Evolutionary conservation across 2,888 invertebrate genomes (phyloP).

Genomic region (Xestoiulus laeticollis): DNA sequence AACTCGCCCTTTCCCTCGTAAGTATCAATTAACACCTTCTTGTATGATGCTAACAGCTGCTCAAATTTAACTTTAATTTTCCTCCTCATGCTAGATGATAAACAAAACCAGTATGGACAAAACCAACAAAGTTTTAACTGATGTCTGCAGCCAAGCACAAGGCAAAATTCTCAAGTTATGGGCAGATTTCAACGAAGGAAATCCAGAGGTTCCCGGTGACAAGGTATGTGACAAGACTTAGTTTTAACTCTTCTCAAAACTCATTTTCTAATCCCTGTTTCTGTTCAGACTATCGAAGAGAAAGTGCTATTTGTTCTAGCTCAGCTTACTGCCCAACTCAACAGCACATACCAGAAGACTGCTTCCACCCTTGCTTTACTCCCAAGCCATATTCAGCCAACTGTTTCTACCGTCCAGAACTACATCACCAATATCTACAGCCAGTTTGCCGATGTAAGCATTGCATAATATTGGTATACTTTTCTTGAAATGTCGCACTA

Average conservation of each 20-base stretch:
- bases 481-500: background rate
- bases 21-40: background rate
- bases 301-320: constrained; percentile 39
- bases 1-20: background rate
- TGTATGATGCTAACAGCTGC: too few relatives aligned
- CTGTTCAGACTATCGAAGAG: constrained; percentile 45
- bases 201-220: constrained; percentile 30
- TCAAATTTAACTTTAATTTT: background rate
- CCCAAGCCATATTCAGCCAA: constrained; percentile 51
- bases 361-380: constrained; percentile 42
- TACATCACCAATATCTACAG: constrained; percentile 51
- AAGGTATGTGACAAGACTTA: background rate
- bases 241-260: background rate
- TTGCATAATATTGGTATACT: background rate
- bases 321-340: constrained; percentile 39
- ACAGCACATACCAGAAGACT: constrained; percentile 42
- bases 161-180: constrained; percentile 48
- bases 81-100: background rate
- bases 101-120: background rate
- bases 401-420: constrained; percentile 31
- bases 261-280: background rate
- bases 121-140: constrained; percentile 37
- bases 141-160: constrained; percentile 32
- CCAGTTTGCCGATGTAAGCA: constrained; percentile 50
- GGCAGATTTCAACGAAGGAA: constrained; percentile 53